A percentile compares a stretch with the other conserved stretches of the same genome.
phyloP scores from a whole-genome alignment of 2,888 invertebrate genomes.

The Galerucella nymphaeae region DNA sequence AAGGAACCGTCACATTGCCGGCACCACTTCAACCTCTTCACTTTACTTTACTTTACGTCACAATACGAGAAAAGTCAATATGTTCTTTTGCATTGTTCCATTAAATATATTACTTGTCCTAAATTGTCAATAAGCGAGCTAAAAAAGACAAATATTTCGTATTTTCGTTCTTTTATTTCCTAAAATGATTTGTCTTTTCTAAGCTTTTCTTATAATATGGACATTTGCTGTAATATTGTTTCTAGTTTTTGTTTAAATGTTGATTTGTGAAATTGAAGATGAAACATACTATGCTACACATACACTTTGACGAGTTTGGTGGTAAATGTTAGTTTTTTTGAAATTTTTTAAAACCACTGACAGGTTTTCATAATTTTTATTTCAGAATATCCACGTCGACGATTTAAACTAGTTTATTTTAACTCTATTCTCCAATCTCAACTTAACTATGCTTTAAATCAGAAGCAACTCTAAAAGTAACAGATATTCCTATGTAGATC shows the following conservation, averaged over 20 bases:
- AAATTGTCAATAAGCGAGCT: too few species aligned
- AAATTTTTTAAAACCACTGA: neutral
- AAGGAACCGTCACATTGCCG: too few species aligned
- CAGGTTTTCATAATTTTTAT: neutral
- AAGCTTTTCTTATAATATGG: neutral
- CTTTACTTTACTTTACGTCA: too few species aligned
- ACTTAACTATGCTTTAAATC: slow-evolving; percentile 8
- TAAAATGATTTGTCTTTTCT: neutral
- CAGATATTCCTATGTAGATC: too few species aligned
- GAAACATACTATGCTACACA: neutral
- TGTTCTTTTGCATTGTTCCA: neutral
- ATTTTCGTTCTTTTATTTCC: too few species aligned
- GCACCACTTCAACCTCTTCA: too few species aligned
- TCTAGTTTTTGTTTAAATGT: neutral
- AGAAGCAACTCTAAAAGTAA: slow-evolving; percentile 8
- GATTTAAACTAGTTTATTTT: slow-evolving; percentile 8
- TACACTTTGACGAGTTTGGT: slow-evolving; percentile 19
- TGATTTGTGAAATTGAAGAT: neutral
- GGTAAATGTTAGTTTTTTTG: slow-evolving; percentile 8
- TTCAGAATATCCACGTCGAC: slow-evolving; percentile 10
- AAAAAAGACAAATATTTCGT: too few species aligned
- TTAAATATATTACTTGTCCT: too few species aligned
- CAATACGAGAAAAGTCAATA: neutral
- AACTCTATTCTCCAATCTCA: slow-evolving; percentile 7
- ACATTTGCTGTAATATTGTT: neutral